Base-by-base conservation (phyloP, 2,888 invertebrate species). In the Sphaerophoria taeniata region DNA sequence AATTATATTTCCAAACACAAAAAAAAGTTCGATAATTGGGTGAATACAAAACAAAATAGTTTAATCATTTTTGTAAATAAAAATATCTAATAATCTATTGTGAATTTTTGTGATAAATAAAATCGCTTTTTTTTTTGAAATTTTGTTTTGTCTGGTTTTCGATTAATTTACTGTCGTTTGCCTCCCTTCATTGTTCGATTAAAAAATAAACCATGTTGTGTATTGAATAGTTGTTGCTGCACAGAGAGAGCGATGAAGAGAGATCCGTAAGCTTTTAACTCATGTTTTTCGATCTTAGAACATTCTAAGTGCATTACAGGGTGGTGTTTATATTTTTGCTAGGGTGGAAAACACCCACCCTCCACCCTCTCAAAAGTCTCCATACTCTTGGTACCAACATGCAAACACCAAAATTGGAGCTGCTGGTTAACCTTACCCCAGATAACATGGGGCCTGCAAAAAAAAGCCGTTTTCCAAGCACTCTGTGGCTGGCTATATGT, bases 381-480 rank as follows among this genome's bases (percentile, higher is more conserved):
- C 11, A 63, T 9, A 9, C 43, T 11, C 12, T 11, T 43, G 4
- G 12, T 9, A 9, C 43, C 9, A 49, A 49, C 65, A 47, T 49
- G 60, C 36, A 72, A 75, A 80, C 71, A 69, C 72, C 67, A 76
- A 80, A 24, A 81, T 73, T 73, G 69, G 76, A 80, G 80, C 81
- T 84, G 84, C 84, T 81, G 76, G 85, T 85, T 85, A 85, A 77
- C 85, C 85, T 85, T 85, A 85, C 81, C 85, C 85, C 72, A 85
- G 81, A 81, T 85, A 24, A 24, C 2, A 24, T 85, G 49, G 58
- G 47, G 24, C 24, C 24, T 24, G 24, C 12, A 31, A 67, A 58
- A 63, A 74, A 51, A 63, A 76, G 49, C 55, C 63, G 47, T 69
- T 77, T 72, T 74, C 63, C 72, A 69, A 73, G 69, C 74, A 61